Evolutionary conservation across 2,888 invertebrate species (phyloP), one percentile per base, ranked within the genome.

Genomic region (Epistrophe eligans): DNA sequence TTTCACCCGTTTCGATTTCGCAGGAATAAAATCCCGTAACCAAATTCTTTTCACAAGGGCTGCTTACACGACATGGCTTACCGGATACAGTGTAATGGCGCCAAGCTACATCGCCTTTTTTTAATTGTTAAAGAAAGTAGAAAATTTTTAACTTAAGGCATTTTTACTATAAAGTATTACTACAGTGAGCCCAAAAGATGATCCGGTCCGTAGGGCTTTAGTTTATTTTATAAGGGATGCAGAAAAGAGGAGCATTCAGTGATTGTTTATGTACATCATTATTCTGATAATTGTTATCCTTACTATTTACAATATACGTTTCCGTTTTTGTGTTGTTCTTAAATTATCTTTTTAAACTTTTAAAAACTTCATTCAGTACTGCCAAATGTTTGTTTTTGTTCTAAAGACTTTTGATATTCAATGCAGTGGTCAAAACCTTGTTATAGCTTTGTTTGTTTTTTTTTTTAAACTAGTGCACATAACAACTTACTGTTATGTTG

Each of bases 11-110:
- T 89, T 97, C 97, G 0, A 96, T 94, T 89, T 97, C 97, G 89
- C 97, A 97, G 17, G 96, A 96, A 95, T 97, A 97, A 90, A 97
- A 97, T 0, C 97, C 97, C 0, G 95, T 96, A 13, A 96, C 94
- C 6, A 94, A 93, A 91, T 97, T 97, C 92, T 96, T 95, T 35
- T 95, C 95, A 89, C 97, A 97, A 9, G 92, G 91, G 0, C 95
- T 95, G 2, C 96, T 97, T 6, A 94, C 92, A 45, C 95, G 94
- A 89, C 97, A 97, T 0, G 97, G 96, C 91, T 95, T 96, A 32
- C 97, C 97, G 15, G 96, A 96, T 2, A 97, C 97, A 0, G 97
- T 96, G 93, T 96, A 97, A 88, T 96, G 95, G 43, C 95, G 94
- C 95, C 96, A 97, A 0, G 95, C 93, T 55, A 93, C 92, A 87